These are phyloP conservation scores for Atlantisia rogersi DNA, from an alignment of 2,113 vertebrate species.

Conservation along the genomic window DNA sequence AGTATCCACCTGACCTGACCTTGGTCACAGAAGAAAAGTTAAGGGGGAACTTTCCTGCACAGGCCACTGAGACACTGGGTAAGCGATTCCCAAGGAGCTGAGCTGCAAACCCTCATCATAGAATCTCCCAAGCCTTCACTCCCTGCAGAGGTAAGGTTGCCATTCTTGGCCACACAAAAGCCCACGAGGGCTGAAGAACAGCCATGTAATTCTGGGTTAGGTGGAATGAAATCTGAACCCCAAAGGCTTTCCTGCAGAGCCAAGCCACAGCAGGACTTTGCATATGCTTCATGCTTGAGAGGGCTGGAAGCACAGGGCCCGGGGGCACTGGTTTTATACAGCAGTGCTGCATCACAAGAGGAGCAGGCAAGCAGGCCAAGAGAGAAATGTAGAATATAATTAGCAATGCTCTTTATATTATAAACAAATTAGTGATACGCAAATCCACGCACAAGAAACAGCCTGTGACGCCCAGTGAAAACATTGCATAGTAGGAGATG, in stretches of 20 bases:
- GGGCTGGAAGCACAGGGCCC: background rate
- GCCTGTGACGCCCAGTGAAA: background rate
- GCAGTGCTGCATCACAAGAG: background rate
- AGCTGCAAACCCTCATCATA: background rate
- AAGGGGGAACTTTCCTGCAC: background rate
- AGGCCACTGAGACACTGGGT: background rate
- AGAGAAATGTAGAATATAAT: background rate
- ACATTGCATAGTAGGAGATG: background rate
- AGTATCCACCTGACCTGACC: background rate
- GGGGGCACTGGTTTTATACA: background rate
- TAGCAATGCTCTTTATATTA: background rate
- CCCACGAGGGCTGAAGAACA: background rate
- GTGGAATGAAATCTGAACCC: background rate
- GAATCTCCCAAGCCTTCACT: background rate
- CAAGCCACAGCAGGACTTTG: background rate
- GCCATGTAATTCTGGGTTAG: background rate
- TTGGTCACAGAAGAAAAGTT: background rate
- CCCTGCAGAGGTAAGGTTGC: background rate
- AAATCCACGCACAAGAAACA: background rate
- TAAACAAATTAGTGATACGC: accelerated
- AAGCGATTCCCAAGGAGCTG: background rate
- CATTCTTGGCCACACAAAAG: background rate
- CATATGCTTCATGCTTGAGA: background rate
- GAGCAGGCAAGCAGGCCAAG: background rate
- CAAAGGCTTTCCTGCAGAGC: background rate